These are phyloP conservation scores for Colius striatus DNA, from an alignment of 2,113 vertebrate genomes.

Conservation along the genomic window DNA sequence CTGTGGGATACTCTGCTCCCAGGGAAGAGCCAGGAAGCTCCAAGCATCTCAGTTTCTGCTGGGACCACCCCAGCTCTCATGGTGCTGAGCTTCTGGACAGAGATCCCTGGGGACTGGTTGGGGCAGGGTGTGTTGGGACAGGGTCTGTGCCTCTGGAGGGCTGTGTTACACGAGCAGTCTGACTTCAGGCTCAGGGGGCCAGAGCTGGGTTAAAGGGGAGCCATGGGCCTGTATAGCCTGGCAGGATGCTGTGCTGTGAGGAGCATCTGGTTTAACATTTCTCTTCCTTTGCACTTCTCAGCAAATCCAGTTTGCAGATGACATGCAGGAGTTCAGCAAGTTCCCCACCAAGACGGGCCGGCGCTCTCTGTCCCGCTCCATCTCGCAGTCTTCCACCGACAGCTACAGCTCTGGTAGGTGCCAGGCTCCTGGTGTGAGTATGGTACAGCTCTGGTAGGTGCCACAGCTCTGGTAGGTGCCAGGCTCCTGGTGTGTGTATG, in stretches of 20 bases:
- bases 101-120: accelerated
- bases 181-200: background rate
- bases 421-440: background rate
- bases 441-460: no score
- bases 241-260: accelerated
- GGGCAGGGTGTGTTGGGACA: background rate
- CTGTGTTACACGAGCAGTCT: background rate
- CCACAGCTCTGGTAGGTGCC: no score
- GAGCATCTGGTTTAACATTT: background rate
- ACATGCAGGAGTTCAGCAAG: conserved; percentile 98
- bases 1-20: background rate
- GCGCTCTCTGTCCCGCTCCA: conserved; percentile 93
- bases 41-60: background rate
- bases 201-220: background rate
- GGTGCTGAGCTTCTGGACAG: background rate
- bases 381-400: conserved; percentile 98
- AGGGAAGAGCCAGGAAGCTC: background rate
- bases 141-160: background rate
- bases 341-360: conserved; percentile 96
- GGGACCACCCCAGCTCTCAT: background rate
- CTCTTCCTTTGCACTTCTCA: conserved; percentile 40
- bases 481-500: no score
- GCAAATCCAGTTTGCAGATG: conserved; percentile 98
- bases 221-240: accelerated
- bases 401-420: conserved; percentile 97